phyloP scores from a whole-genome alignment of 2,888 invertebrate species.

The Troides aeacus region DNA sequence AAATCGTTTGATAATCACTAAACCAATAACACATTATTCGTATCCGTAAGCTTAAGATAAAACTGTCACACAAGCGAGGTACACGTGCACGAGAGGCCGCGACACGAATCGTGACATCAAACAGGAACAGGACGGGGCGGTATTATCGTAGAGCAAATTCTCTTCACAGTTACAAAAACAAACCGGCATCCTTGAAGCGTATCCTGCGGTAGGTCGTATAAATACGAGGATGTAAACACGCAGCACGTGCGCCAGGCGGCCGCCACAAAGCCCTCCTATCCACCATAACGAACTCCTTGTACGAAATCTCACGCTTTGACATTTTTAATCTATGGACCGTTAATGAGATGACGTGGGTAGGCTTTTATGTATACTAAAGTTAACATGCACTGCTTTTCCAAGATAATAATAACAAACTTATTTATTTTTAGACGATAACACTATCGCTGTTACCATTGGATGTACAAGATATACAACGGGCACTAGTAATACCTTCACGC shows the following conservation, averaged over 20 bases:
- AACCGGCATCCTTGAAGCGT: slow-evolving; percentile 29
- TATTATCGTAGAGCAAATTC: slow-evolving; percentile 46
- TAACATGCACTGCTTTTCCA: too few relatives aligned
- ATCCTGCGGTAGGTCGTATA: slow-evolving; percentile 64
- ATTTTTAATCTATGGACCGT: background rate
- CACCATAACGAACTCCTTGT: slow-evolving; percentile 5
- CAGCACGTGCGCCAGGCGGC: slow-evolving; percentile 48
- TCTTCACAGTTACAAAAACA: slow-evolving; percentile 23
- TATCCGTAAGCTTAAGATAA: slow-evolving; percentile 4
- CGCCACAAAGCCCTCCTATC: slow-evolving; percentile 20
- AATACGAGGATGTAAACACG: slow-evolving; percentile 50
- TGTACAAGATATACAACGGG: too few relatives aligned
- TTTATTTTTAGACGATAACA: too few relatives aligned
- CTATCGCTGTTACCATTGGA: too few relatives aligned
- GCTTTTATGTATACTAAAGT: background rate
- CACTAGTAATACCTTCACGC: too few relatives aligned
- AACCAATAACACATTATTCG: slow-evolving; percentile 16
- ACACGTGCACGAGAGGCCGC: background rate
- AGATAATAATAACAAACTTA: too few relatives aligned
- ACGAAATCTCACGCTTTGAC: background rate
- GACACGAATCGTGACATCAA: slow-evolving; percentile 32
- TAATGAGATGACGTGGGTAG: background rate
- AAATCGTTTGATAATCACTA: slow-evolving; percentile 7
- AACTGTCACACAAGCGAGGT: background rate
- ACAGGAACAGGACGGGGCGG: slow-evolving; percentile 40